A percentile compares a stretch with the other conserved stretches of the same genome.
Conservation (phyloP, 2,888 invertebrate genomes). For the Synanthedon andrenaeformis region DNA sequence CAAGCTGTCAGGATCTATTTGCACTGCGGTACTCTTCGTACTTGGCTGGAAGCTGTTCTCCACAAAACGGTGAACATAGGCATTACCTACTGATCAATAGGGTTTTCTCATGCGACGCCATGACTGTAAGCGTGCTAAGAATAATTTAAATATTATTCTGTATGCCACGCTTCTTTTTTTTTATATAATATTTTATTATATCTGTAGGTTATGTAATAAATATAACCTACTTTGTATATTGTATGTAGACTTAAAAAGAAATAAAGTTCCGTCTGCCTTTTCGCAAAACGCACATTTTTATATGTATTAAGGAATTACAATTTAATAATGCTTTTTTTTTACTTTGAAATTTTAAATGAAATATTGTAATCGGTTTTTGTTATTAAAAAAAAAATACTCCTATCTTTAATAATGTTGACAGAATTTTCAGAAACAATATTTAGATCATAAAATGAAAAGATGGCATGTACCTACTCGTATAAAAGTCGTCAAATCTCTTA, state of each 20-base stretch:
- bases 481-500: no score
- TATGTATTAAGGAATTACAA: background rate
- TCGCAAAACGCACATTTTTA: background rate
- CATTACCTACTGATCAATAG: background rate
- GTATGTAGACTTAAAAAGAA: background rate
- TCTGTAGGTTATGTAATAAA: background rate
- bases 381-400: no score
- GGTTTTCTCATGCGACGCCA: background rate
- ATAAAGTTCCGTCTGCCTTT: background rate
- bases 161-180: slow-evolving; percentile 24
- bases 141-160: slow-evolving; percentile 33
- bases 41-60: slow-evolving; percentile 73
- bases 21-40: slow-evolving; percentile 73
- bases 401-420: no score
- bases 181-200: background rate
- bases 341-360: no score
- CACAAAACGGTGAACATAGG: slow-evolving; percentile 62
- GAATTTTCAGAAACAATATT: no score
- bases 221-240: background rate
- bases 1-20: slow-evolving; percentile 67
- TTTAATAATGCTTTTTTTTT: no score
- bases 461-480: no score
- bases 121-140: slow-evolving; percentile 22
- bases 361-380: no score
- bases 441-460: no score